Evolutionary conservation across 2,113 vertebrate genomes (phyloP), one percentile per base, ranked within the genome.

Genomic region (Colius striatus): DNA sequence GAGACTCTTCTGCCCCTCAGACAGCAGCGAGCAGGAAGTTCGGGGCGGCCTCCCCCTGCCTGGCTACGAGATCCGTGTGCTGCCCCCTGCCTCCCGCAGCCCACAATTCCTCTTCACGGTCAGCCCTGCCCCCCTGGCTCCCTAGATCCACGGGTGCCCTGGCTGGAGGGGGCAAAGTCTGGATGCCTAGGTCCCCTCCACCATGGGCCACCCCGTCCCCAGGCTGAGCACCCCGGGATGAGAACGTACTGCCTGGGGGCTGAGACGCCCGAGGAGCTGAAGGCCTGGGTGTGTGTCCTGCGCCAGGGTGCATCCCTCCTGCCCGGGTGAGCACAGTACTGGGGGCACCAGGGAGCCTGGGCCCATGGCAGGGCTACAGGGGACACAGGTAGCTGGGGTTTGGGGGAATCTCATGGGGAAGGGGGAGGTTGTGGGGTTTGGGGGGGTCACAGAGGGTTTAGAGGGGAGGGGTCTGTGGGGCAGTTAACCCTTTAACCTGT

Each of bases 21-120:
- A 94, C 68, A 94, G 62, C 88, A 88, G 84, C n/a, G 92, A 94
- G 89, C 79, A 91, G 62, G 89, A 8, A 47, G 92, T 94, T 13
- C 74, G 92, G 57, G 92, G 92, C 1, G 92, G 89, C 6, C 68
- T 89, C 68, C 92, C 89, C 57, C 62, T 94, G 62, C 89, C 92
- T 2, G 89, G 92, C 79, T 91, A 94, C 10, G 26, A 79, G 84
- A 94, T 91, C 88, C 88, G 55, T 4, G 3, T 88, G 25, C 67
- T 94, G 78, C 54, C 80, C 20, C 57, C 50, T 1, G 20, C 50
- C 3, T 9, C 78, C 45, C 30, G 77, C 5, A 6, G 19, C 16
- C 60, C 86, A 43, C 77, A 6, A 0, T 77, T 72, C 78, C 84
- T 83, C 8, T 88, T 77, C 84, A 73, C 79, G 85, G 91, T 84